Evolutionary conservation across 2,888 invertebrate species (phyloP).

Genomic region (Cacoxenus indagator): DNA sequence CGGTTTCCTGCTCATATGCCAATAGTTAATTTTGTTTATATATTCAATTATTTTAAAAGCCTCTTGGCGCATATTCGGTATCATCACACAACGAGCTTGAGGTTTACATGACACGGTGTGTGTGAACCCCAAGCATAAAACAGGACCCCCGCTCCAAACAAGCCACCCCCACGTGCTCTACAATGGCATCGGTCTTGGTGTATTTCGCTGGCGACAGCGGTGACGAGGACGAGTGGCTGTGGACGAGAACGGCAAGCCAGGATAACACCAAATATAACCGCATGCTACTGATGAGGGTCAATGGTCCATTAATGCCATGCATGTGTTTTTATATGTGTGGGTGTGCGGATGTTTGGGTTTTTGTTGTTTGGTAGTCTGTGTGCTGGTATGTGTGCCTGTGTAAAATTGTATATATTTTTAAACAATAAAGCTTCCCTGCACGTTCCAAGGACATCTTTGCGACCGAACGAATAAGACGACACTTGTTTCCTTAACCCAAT

Average conservation of each 20-base stretch:
- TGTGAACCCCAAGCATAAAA: no score
- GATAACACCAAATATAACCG: constrained; percentile 13
- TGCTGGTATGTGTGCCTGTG: constrained; percentile 29
- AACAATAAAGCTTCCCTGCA: no score
- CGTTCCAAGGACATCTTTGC: no score
- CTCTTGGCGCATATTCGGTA: constrained; percentile 20
- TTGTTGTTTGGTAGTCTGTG: constrained; percentile 45
- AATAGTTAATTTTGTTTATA: constrained; percentile 19
- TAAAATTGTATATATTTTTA: no score
- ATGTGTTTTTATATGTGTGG: constrained; percentile 9
- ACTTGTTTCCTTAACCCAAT: no score
- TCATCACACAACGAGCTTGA: background rate
- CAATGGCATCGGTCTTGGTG: background rate
- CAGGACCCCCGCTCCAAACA: no score
- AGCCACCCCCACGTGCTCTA: no score
- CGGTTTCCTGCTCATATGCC: background rate
- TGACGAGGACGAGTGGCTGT: background rate
- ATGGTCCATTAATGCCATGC: constrained; percentile 27
- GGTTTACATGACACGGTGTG: background rate
- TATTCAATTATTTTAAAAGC: constrained; percentile 34
- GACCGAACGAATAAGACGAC: no score
- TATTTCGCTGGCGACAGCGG: background rate
- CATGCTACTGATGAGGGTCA: constrained; percentile 30
- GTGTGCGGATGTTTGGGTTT: constrained; percentile 25
- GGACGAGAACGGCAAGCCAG: no score